Conservation (phyloP, 2,888 invertebrate species). For the Agrilus biguttatus region DNA sequence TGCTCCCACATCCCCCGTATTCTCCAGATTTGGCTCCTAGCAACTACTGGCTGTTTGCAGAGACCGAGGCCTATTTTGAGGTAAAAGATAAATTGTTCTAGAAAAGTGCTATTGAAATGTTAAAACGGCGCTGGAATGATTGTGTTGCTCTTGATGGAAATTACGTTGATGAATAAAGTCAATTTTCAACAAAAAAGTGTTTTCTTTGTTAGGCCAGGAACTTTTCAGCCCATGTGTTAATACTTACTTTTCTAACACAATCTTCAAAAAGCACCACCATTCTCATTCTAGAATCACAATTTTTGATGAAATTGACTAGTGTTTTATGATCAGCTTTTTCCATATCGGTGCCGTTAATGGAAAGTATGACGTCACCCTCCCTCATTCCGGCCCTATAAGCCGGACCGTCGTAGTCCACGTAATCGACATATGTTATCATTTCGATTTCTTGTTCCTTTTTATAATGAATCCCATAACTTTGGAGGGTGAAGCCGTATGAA, state of each 20-base stretch:
- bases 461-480: slow-evolving; percentile 95
- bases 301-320: slow-evolving; percentile 82
- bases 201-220: too few relatives aligned
- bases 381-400: slow-evolving; percentile 89
- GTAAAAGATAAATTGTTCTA: too few relatives aligned
- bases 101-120: too few relatives aligned
- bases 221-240: too few relatives aligned
- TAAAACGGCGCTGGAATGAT: too few relatives aligned
- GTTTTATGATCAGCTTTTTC: slow-evolving; percentile 89
- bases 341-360: slow-evolving; percentile 92
- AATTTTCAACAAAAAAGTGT: too few relatives aligned
- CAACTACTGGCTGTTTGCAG: too few relatives aligned
- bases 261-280: slow-evolving; percentile 96
- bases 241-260: slow-evolving; percentile 73
- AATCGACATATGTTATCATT: slow-evolving; percentile 94
- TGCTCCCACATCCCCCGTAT: too few relatives aligned
- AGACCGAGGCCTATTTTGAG: too few relatives aligned
- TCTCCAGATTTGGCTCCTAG: too few relatives aligned
- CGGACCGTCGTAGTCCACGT: slow-evolving; percentile 84
- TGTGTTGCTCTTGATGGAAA: too few relatives aligned
- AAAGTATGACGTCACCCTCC: slow-evolving; percentile 90
- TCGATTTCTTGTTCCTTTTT: slow-evolving; percentile 89
- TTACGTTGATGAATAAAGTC: too few relatives aligned
- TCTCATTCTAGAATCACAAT: slow-evolving; percentile 79
- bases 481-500: slow-evolving; percentile 88